Conservation (phyloP, 2,888 invertebrate species). For the Drosophila algonquin region DNA sequence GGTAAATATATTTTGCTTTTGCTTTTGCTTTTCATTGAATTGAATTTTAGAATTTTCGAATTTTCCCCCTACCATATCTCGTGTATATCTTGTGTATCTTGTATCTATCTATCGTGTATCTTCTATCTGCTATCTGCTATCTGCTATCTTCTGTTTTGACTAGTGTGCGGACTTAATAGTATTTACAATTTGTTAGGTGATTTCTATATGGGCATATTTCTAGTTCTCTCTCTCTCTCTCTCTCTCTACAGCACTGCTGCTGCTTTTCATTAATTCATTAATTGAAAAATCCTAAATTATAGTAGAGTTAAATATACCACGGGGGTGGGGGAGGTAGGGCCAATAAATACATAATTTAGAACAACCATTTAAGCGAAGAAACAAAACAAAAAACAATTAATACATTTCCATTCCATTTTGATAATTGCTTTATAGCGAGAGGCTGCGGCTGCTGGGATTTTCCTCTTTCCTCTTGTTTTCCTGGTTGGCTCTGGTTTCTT, state of each 20-base stretch:
- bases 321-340: slow-evolving; percentile 22
- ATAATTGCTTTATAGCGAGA: slow-evolving; percentile 45
- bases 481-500: slow-evolving; percentile 2
- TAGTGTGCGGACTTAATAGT: slow-evolving; percentile 76
- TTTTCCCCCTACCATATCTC: slow-evolving; percentile 30
- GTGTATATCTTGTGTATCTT: slow-evolving; percentile 8
- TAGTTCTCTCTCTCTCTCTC: not conserved
- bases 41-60: slow-evolving; percentile 26
- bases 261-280: not conserved
- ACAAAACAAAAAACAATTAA: slow-evolving; percentile 10
- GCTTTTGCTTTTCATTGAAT: slow-evolving; percentile 55
- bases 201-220: not conserved
- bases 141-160: slow-evolving; percentile 49
- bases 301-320: slow-evolving; percentile 32
- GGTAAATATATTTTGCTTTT: slow-evolving; percentile 61
- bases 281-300: slow-evolving; percentile 24
- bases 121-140: slow-evolving; percentile 7
- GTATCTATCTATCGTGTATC: slow-evolving; percentile 20
- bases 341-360: slow-evolving; percentile 70
- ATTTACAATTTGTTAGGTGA: slow-evolving; percentile 71
- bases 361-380: slow-evolving; percentile 23
- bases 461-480: slow-evolving; percentile 2
- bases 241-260: not conserved
- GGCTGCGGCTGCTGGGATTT: slow-evolving; percentile 3
- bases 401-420: slow-evolving; percentile 12